phyloP scores from a whole-genome alignment of 2,888 invertebrate genomes.

The Dendrolimus pini region DNA sequence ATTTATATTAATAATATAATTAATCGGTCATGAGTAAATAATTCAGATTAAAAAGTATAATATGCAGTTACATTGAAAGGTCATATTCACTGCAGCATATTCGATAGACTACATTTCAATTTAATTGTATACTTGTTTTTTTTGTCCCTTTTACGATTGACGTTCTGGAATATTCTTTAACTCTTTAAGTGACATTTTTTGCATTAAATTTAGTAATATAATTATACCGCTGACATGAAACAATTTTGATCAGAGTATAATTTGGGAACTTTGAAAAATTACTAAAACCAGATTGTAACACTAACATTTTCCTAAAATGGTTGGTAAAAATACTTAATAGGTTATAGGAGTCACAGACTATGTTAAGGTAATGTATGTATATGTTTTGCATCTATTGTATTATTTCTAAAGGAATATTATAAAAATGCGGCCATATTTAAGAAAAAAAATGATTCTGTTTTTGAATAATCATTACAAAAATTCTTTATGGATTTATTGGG shows the following conservation, averaged over 20 bases:
- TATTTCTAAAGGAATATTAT: conserved; percentile 43
- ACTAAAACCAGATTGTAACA: not conserved
- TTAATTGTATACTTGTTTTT: too few relatives aligned
- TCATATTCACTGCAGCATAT: too few relatives aligned
- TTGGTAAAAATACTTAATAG: conserved; percentile 41
- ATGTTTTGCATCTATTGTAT: conserved; percentile 63
- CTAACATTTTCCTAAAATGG: conserved; percentile 17
- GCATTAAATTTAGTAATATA: too few relatives aligned
- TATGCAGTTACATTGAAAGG: too few relatives aligned
- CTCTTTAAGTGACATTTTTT: too few relatives aligned
- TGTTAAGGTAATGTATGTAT: conserved; percentile 22
- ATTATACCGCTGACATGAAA: not conserved
- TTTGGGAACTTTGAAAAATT: not conserved
- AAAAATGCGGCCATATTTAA: conserved; percentile 55
- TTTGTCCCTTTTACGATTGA: too few relatives aligned
- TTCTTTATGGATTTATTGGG: conserved; percentile 28
- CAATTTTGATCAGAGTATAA: not conserved
- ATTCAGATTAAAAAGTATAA: too few relatives aligned
- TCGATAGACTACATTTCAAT: too few relatives aligned
- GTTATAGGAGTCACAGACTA: conserved; percentile 26
- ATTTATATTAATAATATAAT: too few relatives aligned
- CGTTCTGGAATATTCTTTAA: too few relatives aligned
- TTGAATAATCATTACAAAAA: conserved; percentile 29
- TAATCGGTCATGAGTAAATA: too few relatives aligned
- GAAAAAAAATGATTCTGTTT: too few relatives aligned